Percentiles rank a stretch among this genome's conserved stretches.
Evolutionary conservation across 2,113 vertebrate species (phyloP).

Genomic region (Nansenia antarctica): DNA sequence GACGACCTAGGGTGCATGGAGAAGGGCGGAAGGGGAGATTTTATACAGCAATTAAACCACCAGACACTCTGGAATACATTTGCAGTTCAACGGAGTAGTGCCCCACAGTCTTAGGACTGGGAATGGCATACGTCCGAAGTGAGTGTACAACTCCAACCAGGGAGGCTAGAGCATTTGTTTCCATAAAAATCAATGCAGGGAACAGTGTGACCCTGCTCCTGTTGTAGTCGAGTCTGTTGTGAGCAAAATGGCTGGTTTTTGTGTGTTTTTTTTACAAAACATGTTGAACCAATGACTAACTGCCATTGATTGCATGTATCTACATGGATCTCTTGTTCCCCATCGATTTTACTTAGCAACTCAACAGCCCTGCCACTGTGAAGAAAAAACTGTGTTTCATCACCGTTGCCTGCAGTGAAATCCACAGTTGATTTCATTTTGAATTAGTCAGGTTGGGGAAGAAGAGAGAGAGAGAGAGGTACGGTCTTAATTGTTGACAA

Average conservation of each 20-base stretch:
- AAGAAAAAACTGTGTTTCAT: constrained; percentile 40
- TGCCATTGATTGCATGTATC: constrained; percentile 41
- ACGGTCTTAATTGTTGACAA: constrained; percentile 22
- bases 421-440: constrained; percentile 37
- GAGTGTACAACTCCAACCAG: background rate
- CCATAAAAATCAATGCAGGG: constrained; percentile 2
- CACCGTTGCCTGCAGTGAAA: constrained; percentile 36
- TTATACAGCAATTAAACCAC: constrained; percentile 7
- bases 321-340: constrained; percentile 55
- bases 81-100: background rate
- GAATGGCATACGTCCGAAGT: background rate
- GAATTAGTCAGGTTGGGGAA: constrained; percentile 23
- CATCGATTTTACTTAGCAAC: constrained; percentile 67
- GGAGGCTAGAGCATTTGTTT: background rate
- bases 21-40: background rate
- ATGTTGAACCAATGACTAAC: constrained; percentile 45
- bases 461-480: background rate
- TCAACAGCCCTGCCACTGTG: constrained; percentile 41
- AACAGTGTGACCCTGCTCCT: background rate
- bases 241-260: background rate
- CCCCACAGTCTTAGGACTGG: background rate
- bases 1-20: background rate
- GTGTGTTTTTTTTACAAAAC: constrained; percentile 38
- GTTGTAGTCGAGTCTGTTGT: background rate
- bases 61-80: background rate